phyloP scores from a whole-genome alignment of 2,797 vertebrate genomes.

The Vipera latastei region DNA sequence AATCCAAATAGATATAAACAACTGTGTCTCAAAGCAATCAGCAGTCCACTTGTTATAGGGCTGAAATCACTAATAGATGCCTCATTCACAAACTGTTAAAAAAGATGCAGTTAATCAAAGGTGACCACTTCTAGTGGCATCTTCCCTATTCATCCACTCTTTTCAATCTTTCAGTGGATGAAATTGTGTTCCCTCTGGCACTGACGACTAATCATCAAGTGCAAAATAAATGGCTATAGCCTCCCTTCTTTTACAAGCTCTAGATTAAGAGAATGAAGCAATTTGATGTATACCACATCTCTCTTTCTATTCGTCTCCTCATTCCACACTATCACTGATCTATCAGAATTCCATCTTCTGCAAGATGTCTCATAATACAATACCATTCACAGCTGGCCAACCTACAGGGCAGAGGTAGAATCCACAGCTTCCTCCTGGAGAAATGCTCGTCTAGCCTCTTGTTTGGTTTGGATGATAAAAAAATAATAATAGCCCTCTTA shows the following conservation, averaged over 20 bases:
- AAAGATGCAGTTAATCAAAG: background rate
- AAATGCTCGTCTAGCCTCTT: background rate
- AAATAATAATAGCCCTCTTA: background rate
- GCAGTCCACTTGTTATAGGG: background rate
- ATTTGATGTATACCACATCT: background rate
- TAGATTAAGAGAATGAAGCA: background rate
- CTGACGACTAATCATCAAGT: background rate
- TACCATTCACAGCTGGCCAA: background rate
- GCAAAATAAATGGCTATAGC: background rate
- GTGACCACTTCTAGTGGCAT: background rate
- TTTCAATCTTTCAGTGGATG: background rate
- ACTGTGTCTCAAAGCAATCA: background rate
- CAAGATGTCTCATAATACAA: background rate
- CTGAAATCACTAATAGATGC: background rate
- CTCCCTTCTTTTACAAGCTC: background rate
- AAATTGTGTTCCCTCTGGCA: background rate
- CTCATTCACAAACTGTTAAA: background rate
- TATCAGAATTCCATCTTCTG: background rate
- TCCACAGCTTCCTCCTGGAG: background rate
- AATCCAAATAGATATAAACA: slow-evolving; percentile 23
- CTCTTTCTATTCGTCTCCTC: background rate
- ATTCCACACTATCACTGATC: background rate
- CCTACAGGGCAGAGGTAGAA: background rate
- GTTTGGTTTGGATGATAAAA: background rate
- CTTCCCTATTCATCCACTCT: background rate